Base-by-base conservation (phyloP, 1,140 invertebrate species). In the Euschistus heros region DNA sequence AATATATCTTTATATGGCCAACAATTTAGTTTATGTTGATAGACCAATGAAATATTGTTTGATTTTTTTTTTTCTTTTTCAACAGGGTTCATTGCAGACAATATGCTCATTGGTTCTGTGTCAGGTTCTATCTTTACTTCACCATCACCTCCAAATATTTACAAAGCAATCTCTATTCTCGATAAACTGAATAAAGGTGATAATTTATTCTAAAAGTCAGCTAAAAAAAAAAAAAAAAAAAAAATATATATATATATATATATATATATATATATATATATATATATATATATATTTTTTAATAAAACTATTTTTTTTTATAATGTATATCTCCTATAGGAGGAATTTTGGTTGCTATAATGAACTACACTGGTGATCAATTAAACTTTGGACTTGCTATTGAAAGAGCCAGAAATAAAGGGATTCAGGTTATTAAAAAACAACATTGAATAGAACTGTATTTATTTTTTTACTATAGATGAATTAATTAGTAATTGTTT, bases 311-410 rank as follows among this genome's bases (percentile, higher is more conserved):
- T n/a, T n/a, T n/a, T n/a, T n/a, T n/a, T n/a, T n/a, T n/a, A n/a
- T n/a, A n/a, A 37, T 37, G 33, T 10, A 30, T 30, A 13, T 6
- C 13, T 2, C 13, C 6, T 17, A 24, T 44, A 70, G 70, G 68
- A 67, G 90, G 88, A 27, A 81, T 86, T 57, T 71, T 93, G 5
- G 79, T 91, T 0, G 77, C 92, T 18, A 81, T 91, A 8, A 85
- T 86, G 13, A 94, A 94, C 77, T 94, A 94, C 73, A 94, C 91
- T 7, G 91, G 91, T 0, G 91, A 94, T 72, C 76, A 89, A 69
- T 75, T 94, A 4, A 93, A 92, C 74, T 93, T 93, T 76, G 91
- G 90, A 18, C 80, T 89, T 73, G 88, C 89, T 1, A 78, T 86
- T 47, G 88, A 92, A 73, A 81, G 83, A 71, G 86, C 85, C 2